A percentile compares a stretch with the other conserved stretches of the same genome.
Evolutionary conservation across 2,888 invertebrate genomes (phyloP).

Genomic region (Pyrocoelia pectoralis): DNA sequence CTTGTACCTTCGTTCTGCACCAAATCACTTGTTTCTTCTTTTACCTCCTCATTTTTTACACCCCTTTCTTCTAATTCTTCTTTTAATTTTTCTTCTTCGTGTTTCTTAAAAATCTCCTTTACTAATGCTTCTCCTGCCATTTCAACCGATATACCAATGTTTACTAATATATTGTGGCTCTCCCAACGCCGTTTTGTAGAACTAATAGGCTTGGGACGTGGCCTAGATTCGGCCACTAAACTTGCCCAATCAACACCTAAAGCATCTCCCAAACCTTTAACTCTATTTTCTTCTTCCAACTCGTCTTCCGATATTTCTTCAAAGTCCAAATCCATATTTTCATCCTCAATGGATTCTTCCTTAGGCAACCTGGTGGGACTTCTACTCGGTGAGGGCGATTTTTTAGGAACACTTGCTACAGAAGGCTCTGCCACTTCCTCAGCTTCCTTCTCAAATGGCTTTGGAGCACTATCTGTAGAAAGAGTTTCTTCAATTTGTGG

Average conservation of each 20-base stretch:
- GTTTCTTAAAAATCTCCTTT: conserved; percentile 57
- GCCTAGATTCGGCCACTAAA: conserved; percentile 80
- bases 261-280: conserved; percentile 85
- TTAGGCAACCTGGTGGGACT: conserved; percentile 45
- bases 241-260: conserved; percentile 96
- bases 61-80: conserved; percentile 42
- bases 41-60: conserved; percentile 38
- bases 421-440: conserved; percentile 46
- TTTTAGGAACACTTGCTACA: conserved; percentile 45
- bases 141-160: conserved; percentile 81
- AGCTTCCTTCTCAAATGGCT: conserved; percentile 38
- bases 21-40: conserved; percentile 26
- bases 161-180: conserved; percentile 78
- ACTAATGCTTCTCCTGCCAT: conserved; percentile 77
- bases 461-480: conserved; percentile 14
- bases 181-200: conserved; percentile 79
- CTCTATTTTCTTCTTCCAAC: conserved; percentile 80
- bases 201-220: conserved; percentile 62
- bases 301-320: conserved; percentile 93
- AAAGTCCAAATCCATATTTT: conserved; percentile 80
- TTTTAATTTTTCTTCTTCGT: conserved; percentile 50
- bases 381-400: conserved; percentile 49
- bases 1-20: conserved; percentile 48
- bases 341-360: conserved; percentile 71
- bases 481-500: conserved; percentile 20